phyloP scores from a whole-genome alignment of 2,888 invertebrate species.

The Rhopalosiphum nymphaeae region DNA sequence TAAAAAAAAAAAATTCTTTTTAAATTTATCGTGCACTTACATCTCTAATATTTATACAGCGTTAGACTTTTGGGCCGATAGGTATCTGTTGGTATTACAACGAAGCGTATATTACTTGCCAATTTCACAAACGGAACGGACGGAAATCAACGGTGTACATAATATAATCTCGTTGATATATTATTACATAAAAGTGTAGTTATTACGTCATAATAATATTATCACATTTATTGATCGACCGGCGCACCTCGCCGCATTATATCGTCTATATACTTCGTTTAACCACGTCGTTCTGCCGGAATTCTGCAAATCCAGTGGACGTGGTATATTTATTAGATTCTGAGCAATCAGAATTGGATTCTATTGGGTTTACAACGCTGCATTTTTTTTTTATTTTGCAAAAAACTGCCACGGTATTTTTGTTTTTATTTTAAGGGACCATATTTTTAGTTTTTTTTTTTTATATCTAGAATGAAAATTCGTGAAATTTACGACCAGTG shows the following conservation, averaged over 20 bases:
- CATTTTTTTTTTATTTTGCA: background rate
- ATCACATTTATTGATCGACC: conserved; percentile 1
- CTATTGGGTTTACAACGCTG: background rate
- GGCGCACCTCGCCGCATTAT: background rate
- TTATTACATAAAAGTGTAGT: conserved; percentile 8
- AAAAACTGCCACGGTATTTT: background rate
- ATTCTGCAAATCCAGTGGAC: background rate
- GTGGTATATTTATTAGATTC: conserved; percentile 3
- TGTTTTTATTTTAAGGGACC: background rate
- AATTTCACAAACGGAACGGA: background rate
- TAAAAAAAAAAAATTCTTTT: background rate
- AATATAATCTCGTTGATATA: background rate
- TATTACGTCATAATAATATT: conserved; percentile 8
- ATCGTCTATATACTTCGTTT: background rate
- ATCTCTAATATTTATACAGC: background rate
- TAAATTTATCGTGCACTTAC: background rate
- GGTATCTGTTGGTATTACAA: background rate
- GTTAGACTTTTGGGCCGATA: background rate
- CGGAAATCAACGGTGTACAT: background rate
- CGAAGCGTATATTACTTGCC: background rate
- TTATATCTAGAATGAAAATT: background rate
- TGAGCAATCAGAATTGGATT: background rate
- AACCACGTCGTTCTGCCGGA: background rate
- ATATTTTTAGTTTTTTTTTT: background rate
- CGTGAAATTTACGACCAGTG: background rate